Base-by-base conservation (phyloP, 2,113 vertebrate genomes). In the Sturnus vulgaris region DNA sequence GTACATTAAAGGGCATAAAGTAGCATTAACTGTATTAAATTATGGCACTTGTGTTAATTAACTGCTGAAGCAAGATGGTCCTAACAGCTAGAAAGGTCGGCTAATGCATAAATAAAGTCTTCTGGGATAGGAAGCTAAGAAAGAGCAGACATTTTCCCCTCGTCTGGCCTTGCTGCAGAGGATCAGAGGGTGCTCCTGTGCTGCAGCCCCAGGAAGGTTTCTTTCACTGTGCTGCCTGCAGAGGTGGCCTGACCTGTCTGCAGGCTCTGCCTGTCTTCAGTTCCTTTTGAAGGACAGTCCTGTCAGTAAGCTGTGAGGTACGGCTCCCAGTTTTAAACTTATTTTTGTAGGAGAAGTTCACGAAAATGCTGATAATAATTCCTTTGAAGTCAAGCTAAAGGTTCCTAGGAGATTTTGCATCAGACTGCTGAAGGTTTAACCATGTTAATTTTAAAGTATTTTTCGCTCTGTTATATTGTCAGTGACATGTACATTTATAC, bases 41-140 rank as follows among this genome's bases (percentile, higher is more conserved):
- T 98, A 98, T 97, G 96, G 98, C 97, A 95, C 97, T 98, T 98
- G 92, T 98, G 96, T 97, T 99, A 99, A 99, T 99, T 99, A 98
- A 98, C 97, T 98, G 97, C 97, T 98, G 97, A 97, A 98, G 97
- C 98, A 98, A 97, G 96, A 97, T 97, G 95, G 95, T 98, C 97
- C 96, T 97, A 97, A 98, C 97, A 96, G 97, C 97, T 97, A 96
- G 95, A 98, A 98, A 98, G 97, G 98, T 98, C 94, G 16, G 95
- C 93, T 90, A 96, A 96, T 95, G 96, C 97, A 98, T 98, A 98
- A 98, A 98, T 98, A 98, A 97, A 97, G 80, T 65, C 95, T 94
- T 85, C 88, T 79, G 83, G 92, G 80, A 96, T 91, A 70, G 63
- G 83, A 95, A 68, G 65, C 57, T 93, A 83, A 91, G 71, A 65